These are phyloP conservation scores for Diabrotica balteata DNA, from an alignment of 2,888 invertebrate genomes.

Conservation along the genomic window DNA sequence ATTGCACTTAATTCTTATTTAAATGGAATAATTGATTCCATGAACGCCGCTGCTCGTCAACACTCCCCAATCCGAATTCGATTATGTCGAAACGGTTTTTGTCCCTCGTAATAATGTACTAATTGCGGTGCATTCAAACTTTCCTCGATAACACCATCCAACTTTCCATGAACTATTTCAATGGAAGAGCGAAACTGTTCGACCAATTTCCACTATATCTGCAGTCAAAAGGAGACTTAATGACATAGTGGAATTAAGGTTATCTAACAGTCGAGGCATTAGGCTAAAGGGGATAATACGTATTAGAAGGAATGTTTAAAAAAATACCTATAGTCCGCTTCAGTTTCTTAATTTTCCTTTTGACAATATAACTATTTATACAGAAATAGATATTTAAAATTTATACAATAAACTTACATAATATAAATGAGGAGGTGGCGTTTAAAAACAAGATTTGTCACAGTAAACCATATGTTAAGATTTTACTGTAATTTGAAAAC, in stretches of 20 bases:
- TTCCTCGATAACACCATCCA: constrained; percentile 21
- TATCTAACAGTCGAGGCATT: background rate
- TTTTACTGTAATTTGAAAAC: too few relatives aligned
- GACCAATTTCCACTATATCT: constrained; percentile 18
- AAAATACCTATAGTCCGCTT: too few relatives aligned
- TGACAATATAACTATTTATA: too few relatives aligned
- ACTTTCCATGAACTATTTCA: constrained; percentile 27
- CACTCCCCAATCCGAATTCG: constrained; percentile 34
- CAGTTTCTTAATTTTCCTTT: too few relatives aligned
- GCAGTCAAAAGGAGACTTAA: constrained; percentile 12
- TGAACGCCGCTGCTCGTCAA: constrained; percentile 3
- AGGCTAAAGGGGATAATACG: too few relatives aligned
- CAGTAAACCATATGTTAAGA: too few relatives aligned
- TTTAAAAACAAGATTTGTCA: too few relatives aligned
- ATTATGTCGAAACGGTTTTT: constrained; percentile 35
- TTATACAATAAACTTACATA: too few relatives aligned
- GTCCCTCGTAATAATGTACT: constrained; percentile 34
- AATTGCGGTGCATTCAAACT: constrained; percentile 35
- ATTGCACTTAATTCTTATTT: too few relatives aligned
- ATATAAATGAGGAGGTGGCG: too few relatives aligned
- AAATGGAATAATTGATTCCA: background rate
- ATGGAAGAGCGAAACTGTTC: constrained; percentile 17
- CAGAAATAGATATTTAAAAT: too few relatives aligned
- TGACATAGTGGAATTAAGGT: constrained; percentile 9
- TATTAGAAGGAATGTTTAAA: too few relatives aligned